Conservation (phyloP, 2,888 invertebrate genomes). For the Lasioglossum malachurum region DNA sequence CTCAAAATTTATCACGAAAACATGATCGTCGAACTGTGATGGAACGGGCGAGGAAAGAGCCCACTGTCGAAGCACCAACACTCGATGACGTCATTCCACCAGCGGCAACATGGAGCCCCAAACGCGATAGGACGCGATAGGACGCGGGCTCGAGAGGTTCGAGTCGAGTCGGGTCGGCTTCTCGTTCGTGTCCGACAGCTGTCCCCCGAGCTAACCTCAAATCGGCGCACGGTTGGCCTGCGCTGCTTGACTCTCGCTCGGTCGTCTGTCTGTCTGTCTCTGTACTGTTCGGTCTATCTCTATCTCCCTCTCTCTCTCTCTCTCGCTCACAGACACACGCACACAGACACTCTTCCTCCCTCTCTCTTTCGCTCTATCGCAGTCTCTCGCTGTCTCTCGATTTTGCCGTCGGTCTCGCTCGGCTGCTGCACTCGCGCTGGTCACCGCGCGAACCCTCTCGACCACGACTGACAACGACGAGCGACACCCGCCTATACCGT, state of each 20-base stretch:
- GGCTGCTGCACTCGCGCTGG: conserved; percentile 31
- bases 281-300: neutral
- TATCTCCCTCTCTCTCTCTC: neutral
- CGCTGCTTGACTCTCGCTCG: conserved; percentile 3
- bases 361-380: neutral
- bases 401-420: neutral
- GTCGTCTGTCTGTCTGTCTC: neutral
- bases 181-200: conserved; percentile 28
- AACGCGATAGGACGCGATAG: conserved; percentile 67
- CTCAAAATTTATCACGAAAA: conserved; percentile 76
- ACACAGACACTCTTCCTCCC: neutral
- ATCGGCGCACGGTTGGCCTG: conserved; percentile 16
- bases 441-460: conserved; percentile 8
- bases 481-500: conserved; percentile 30
- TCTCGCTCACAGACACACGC: neutral
- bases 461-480: conserved; percentile 30
- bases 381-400: neutral
- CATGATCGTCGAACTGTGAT: conserved; percentile 75
- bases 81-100: conserved; percentile 80
- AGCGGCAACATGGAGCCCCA: conserved; percentile 79
- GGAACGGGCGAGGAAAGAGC: conserved; percentile 66
- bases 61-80: conserved; percentile 77
- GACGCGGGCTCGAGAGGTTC: conserved; percentile 56
- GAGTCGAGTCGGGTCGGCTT: conserved; percentile 26
- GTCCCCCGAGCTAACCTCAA: conserved; percentile 55